Base-by-base conservation (phyloP, 1,140 invertebrate genomes). In the Andricus grossulariae region DNA sequence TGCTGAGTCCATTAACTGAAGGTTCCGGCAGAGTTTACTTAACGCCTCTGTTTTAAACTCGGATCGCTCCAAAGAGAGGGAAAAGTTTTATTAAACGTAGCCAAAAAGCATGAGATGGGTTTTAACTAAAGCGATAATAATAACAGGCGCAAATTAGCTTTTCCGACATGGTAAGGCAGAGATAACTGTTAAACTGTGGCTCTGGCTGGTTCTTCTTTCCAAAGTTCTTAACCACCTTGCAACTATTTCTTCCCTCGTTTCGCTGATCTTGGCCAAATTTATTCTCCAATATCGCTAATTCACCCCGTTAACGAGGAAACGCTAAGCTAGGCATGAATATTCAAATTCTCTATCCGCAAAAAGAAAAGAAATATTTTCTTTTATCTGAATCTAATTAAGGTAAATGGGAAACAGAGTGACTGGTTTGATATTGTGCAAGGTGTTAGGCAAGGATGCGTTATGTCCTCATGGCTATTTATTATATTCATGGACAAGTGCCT, bases 1-100 rank as follows among this genome's bases (percentile, higher is more conserved):
- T 81, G 83, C 83, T 75, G 83, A 85, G 82, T 85, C 83, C 81
- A 85, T 85, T 85, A 84, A 81, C 83, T 54, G 16, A 39, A 75
- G 76, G 81, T 84, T 54, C 76, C 76, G 76, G 75, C 78, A 73
- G 77, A 73, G 83, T 85, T 85, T 85, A 82, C 83, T 84, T 78
- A 84, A 84, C 81, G 78, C 79, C 76, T 72, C 71, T 25, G 57
- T 45, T 50, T 55, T 11, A 66, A 32, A 72, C 75, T 51, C 19
- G 72, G 72, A 74, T 78, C 75, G 12, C 11, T 54, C 81, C 79
- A 81, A 84, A 81, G 79, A 83, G 81, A 84, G 83, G 81, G 76
- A 85, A 85, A 85, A 83, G 79, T 80, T 83, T 82, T 77, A 72
- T 50, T 72, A 66, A 66, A 66, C 57, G 21, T 39, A 21, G 32